Conservation (phyloP, 2,113 vertebrate genomes). For the Urocitellus parryii region DNA sequence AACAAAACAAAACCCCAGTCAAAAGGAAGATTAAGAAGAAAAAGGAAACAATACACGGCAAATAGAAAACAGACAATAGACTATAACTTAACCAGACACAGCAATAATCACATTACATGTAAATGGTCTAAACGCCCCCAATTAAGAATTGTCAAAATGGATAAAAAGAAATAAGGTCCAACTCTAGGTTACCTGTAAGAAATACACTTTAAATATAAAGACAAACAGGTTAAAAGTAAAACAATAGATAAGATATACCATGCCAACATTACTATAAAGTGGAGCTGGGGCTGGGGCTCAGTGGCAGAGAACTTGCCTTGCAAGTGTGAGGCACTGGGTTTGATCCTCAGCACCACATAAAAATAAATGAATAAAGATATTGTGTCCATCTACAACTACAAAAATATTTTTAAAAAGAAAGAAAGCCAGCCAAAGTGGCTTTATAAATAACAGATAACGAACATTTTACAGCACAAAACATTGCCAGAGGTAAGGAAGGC, state of each 20-base stretch:
- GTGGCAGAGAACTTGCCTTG: no score
- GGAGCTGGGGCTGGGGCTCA: no score
- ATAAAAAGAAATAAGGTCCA: not conserved
- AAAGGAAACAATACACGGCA: not conserved
- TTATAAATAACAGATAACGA: not conserved
- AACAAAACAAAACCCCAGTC: not conserved
- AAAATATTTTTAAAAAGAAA: no score
- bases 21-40: not conserved
- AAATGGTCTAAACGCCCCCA: not conserved
- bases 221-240: not conserved
- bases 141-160: not conserved
- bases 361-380: no score
- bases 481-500: not conserved
- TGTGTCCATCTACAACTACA: no score
- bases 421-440: not conserved
- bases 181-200: not conserved
- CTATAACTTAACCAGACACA: not conserved
- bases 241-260: not conserved
- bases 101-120: not conserved
- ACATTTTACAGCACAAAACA: not conserved
- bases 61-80: not conserved
- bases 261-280: no score
- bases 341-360: no score
- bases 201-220: not conserved
- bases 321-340: no score